Base-by-base conservation (phyloP, 2,113 vertebrate species). In the Puma concolor region DNA sequence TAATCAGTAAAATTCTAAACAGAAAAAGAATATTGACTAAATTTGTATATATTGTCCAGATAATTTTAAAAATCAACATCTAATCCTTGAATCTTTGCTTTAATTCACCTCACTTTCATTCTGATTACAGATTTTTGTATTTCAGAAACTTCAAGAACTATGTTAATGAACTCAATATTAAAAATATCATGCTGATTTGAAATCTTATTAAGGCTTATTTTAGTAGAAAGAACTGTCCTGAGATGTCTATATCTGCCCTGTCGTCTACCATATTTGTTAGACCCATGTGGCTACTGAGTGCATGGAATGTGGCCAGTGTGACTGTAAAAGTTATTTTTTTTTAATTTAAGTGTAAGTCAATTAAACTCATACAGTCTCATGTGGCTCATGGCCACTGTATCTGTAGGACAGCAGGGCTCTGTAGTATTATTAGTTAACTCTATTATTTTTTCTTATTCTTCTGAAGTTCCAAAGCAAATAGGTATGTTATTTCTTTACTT, bases 21-120 rank as follows among this genome's bases (percentile, higher is more conserved):
- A 48, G 10, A 83, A 84, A 72, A 2, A 72, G 7, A 88, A 41
- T 60, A 0, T 33, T 64, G 25, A 81, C 25, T 94, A 71, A 38
- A 63, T 72, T 63, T 84, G 13, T 87, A 60, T n/a, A 25, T 71
- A 23, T 76, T 82, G 0, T 66, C 23, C 21, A 80, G 38, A 76
- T 50, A 66, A 44, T 77, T 95, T 66, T 67, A 27, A 89, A 57
- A 91, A 92, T 29, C 6, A 93, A 5, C 5, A 57, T 0, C 23
- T 80, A 25, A 48, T 77, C 31, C 48, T 19, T 50, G 14, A 92
- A 71, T 74, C 15, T 2, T 52, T 80, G 44, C 4, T 23, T 23
- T 74, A 41, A 72, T 81, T 74, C 44, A 50, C 5, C 33, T 85
- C 19, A 48, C 41, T 95, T 88, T 69, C 74, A 88, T 48, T 94